Percentiles rank a stretch among this genome's conserved stretches.
These are phyloP conservation scores for Aptenodytes patagonicus DNA, from an alignment of 2,113 vertebrate species.

Conservation along the genomic window DNA sequence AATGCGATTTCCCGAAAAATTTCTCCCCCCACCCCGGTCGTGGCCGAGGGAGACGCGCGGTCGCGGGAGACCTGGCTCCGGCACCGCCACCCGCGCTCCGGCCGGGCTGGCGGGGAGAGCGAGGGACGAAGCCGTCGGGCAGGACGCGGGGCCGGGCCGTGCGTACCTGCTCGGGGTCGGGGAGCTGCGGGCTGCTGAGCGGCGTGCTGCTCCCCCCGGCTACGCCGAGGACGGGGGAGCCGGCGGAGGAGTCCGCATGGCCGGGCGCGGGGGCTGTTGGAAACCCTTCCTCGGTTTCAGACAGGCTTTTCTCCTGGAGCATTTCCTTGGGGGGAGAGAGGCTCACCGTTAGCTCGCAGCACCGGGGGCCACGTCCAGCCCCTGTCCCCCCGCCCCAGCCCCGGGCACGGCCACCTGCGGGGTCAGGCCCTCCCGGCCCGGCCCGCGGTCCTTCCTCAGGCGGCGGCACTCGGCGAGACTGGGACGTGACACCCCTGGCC, in stretches of 20 bases:
- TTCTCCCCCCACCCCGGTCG: no score
- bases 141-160: neutral
- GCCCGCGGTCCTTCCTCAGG: neutral
- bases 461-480: neutral
- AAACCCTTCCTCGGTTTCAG: conserved; percentile 87
- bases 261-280: conserved; percentile 75
- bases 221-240: conserved; percentile 77
- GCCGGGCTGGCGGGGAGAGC: neutral
- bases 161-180: conserved; percentile 89
- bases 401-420: neutral
- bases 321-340: conserved; percentile 81
- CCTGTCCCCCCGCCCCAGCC: no score
- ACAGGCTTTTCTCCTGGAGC: conserved; percentile 95
- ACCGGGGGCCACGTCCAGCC: neutral
- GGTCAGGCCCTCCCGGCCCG: neutral
- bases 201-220: conserved; percentile 75
- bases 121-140: neutral
- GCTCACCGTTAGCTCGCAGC: neutral
- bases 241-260: conserved; percentile 77
- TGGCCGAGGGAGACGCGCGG: neutral
- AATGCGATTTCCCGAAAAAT: neutral
- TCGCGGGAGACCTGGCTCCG: neutral
- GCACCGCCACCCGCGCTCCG: neutral
- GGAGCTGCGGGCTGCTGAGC: conserved; percentile 78
- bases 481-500: neutral